Evolutionary conservation across 2,113 vertebrate genomes (phyloP).

Genomic region (Nicator chloris): DNA sequence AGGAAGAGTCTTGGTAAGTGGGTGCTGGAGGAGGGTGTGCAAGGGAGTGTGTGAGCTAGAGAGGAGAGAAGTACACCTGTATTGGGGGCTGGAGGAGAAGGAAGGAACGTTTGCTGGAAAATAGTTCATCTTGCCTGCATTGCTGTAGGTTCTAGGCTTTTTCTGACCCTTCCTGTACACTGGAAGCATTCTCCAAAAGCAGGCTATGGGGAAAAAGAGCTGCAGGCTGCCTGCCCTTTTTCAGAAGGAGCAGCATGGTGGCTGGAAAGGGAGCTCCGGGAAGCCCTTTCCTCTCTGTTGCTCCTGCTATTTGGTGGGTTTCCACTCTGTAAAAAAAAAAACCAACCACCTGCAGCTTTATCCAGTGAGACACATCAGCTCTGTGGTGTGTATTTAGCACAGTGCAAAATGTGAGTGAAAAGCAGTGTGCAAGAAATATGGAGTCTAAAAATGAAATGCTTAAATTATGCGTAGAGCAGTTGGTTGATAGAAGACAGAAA

Average conservation of each 20-base stretch:
- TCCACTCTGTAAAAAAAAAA: background rate
- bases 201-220: background rate
- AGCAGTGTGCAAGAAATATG: background rate
- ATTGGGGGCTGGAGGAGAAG: accelerated
- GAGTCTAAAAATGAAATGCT: background rate
- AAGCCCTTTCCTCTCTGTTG: background rate
- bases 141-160: background rate
- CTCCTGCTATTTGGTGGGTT: background rate
- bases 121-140: background rate
- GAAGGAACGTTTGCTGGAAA: background rate
- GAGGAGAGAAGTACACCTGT: background rate
- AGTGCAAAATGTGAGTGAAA: background rate
- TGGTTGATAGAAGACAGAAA: background rate
- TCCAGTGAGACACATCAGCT: background rate
- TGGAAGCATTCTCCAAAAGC: background rate
- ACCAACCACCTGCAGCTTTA: background rate
- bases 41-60: background rate
- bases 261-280: background rate
- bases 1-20: slow-evolving; percentile 29
- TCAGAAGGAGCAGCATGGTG: background rate
- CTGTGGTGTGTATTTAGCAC: background rate
- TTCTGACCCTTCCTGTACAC: background rate
- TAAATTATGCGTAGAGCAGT: background rate
- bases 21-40: background rate
- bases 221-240: background rate